phyloP scores from a whole-genome alignment of 1,140 invertebrate species.

The Manduca sexta region DNA sequence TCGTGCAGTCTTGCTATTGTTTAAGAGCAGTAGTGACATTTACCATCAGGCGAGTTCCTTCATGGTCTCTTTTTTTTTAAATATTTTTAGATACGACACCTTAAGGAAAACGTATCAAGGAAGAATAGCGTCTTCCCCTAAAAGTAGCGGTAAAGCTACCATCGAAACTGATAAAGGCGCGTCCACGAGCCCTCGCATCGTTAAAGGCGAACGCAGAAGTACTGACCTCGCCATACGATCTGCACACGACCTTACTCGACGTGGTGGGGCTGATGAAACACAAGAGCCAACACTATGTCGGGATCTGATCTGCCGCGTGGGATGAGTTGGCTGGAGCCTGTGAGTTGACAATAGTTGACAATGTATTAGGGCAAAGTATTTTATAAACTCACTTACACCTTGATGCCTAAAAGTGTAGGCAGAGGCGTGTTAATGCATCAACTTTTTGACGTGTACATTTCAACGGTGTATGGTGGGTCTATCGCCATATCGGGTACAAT shows the following conservation, averaged over 20 bases:
- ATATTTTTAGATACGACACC: slow-evolving; percentile 77
- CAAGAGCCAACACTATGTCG: slow-evolving; percentile 20
- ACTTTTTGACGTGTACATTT: too few species aligned
- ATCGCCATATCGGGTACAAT: too few species aligned
- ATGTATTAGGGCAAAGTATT: too few species aligned
- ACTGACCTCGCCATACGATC: slow-evolving; percentile 87
- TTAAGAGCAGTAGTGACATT: too few species aligned
- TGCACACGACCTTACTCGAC: slow-evolving; percentile 81
- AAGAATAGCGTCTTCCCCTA: slow-evolving; percentile 89
- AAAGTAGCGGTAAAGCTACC: slow-evolving; percentile 87
- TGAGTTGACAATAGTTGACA: slow-evolving; percentile 15
- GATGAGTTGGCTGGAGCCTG: slow-evolving; percentile 35
- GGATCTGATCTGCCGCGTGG: slow-evolving; percentile 27
- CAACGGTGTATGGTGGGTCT: too few species aligned
- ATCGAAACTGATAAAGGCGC: slow-evolving; percentile 74
- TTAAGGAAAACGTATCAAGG: slow-evolving; percentile 89
- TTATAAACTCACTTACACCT: too few species aligned
- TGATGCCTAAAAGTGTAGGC: too few species aligned
- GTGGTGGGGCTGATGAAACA: slow-evolving; percentile 68
- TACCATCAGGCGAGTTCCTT: too few species aligned
- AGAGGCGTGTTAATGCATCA: too few species aligned
- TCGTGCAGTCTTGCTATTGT: too few species aligned
- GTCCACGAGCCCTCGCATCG: slow-evolving; percentile 16
- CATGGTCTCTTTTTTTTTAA: neutral
- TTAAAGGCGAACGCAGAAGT: slow-evolving; percentile 79